A percentile compares a stretch with the other conserved stretches of the same genome.
Evolutionary conservation across 2,888 invertebrate genomes (phyloP).

Genomic region (Atrina japonica): DNA sequence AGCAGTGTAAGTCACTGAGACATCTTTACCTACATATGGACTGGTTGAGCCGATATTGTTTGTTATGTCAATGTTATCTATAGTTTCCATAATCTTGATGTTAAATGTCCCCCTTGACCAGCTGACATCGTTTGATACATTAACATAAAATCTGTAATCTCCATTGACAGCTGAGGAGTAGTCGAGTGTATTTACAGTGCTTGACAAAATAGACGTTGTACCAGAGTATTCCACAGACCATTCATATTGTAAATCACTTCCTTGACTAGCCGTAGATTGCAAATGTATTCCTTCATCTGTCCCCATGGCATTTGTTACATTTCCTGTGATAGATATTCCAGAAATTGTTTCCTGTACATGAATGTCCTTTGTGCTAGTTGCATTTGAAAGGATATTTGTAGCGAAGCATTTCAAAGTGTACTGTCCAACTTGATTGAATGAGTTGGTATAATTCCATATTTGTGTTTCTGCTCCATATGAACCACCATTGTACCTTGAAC

Average conservation of each 20-base stretch:
- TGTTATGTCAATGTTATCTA: slow-evolving; percentile 47
- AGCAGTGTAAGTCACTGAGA: slow-evolving; percentile 40
- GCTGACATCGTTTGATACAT: slow-evolving; percentile 49
- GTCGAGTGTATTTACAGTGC: slow-evolving; percentile 19
- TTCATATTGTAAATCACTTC: slow-evolving; percentile 31
- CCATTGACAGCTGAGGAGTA: slow-evolving; percentile 36
- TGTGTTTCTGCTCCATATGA: background rate
- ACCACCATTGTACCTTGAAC: background rate
- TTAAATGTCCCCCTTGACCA: slow-evolving; percentile 18
- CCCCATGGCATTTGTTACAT: slow-evolving; percentile 27
- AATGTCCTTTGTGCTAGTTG: slow-evolving; percentile 39
- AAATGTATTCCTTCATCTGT: slow-evolving; percentile 29
- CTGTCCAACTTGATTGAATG: slow-evolving; percentile 37
- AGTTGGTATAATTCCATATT: slow-evolving; percentile 24
- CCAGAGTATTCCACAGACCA: slow-evolving; percentile 40
- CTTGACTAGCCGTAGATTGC: slow-evolving; percentile 32
- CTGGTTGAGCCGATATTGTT: slow-evolving; percentile 38
- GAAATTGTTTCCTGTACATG: slow-evolving; percentile 50
- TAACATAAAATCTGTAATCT: slow-evolving; percentile 41
- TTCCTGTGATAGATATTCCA: slow-evolving; percentile 39
- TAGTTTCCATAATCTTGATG: slow-evolving; percentile 45
- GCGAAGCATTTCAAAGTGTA: slow-evolving; percentile 43
- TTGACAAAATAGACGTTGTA: slow-evolving; percentile 3
- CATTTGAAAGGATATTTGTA: slow-evolving; percentile 39
- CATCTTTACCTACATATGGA: slow-evolving; percentile 45